Conservation (phyloP, 2,797 vertebrate species). For the Malacoraja senta region DNA sequence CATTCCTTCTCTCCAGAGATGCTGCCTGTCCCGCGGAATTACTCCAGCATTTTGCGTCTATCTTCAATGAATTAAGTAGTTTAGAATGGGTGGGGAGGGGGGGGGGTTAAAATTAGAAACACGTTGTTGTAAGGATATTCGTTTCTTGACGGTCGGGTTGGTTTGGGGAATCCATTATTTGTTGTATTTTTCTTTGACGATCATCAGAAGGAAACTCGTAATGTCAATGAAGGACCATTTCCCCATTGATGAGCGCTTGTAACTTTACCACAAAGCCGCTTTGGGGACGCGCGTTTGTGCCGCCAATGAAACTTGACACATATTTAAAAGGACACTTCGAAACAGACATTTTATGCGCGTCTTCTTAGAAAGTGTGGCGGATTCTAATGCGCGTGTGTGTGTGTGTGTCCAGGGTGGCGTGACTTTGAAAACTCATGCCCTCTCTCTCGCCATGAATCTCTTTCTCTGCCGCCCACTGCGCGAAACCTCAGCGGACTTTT, state of each 20-base stretch:
- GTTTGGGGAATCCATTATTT: neutral
- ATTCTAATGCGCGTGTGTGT: too few species aligned
- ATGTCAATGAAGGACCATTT: neutral
- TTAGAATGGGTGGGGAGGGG: neutral
- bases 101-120: neutral
- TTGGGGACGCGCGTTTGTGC: neutral
- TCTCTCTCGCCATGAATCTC: too few species aligned
- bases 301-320: neutral
- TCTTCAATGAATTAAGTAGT: neutral
- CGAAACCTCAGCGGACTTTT: neutral
- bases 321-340: neutral
- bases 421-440: neutral
- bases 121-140: neutral
- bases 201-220: neutral
- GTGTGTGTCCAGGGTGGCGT: neutral
- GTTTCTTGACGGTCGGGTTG: neutral
- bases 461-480: neutral
- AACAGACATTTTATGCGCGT: neutral
- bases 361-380: neutral
- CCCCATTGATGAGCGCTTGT: neutral
- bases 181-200: constrained; percentile 4
- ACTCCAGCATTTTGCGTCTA: too few species aligned
- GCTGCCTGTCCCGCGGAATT: too few species aligned
- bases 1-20: too few species aligned
- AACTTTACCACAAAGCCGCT: neutral